Evolutionary conservation across 2,888 invertebrate genomes (phyloP).

Genomic region (Timandra comae): DNA sequence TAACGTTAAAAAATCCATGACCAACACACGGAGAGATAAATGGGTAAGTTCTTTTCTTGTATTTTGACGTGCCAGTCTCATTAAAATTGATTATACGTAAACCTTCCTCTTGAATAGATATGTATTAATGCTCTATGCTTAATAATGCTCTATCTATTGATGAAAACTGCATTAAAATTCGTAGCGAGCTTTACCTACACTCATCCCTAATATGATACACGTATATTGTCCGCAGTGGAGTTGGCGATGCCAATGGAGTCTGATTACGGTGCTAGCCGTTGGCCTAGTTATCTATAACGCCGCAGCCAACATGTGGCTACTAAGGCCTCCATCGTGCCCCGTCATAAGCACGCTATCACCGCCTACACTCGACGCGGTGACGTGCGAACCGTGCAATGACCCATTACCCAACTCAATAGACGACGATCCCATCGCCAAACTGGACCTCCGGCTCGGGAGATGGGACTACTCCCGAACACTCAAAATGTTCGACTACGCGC

Average conservation of each 20-base stretch:
- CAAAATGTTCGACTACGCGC: slow-evolving; percentile 83
- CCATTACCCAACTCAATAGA: slow-evolving; percentile 44
- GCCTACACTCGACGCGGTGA: slow-evolving; percentile 38
- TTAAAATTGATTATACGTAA: no score
- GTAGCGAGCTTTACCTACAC: no score
- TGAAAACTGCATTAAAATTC: no score
- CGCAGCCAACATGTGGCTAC: slow-evolving; percentile 60
- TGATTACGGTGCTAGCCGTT: slow-evolving; percentile 80
- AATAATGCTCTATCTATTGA: background rate
- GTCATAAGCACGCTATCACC: slow-evolving; percentile 31
- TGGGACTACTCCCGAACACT: slow-evolving; percentile 85
- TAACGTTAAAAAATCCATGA: slow-evolving; percentile 16
- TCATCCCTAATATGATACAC: no score
- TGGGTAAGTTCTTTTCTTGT: no score
- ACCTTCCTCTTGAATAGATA: no score
- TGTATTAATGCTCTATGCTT: no score
- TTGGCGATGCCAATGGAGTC: slow-evolving; percentile 81
- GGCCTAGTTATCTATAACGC: slow-evolving; percentile 78
- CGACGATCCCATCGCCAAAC: slow-evolving; percentile 68
- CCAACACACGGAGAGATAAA: slow-evolving; percentile 19
- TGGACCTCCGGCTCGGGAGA: slow-evolving; percentile 82
- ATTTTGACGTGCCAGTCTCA: no score
- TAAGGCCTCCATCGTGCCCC: slow-evolving; percentile 49
- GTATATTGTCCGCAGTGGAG: slow-evolving; percentile 48
- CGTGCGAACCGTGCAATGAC: slow-evolving; percentile 58